Evolutionary conservation across 2,888 invertebrate species (phyloP).

Genomic region (Iphiclides podalirius): DNA sequence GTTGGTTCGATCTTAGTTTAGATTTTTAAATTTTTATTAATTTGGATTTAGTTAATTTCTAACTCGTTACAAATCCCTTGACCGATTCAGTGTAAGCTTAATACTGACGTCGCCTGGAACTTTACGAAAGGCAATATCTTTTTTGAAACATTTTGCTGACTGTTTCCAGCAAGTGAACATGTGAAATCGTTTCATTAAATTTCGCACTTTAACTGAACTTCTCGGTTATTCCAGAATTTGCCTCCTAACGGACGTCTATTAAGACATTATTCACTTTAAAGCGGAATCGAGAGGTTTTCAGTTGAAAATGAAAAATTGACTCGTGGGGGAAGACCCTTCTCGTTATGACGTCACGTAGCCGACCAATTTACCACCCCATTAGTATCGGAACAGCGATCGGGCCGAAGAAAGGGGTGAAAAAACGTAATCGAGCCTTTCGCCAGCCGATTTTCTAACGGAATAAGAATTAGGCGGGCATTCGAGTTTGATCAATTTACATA

Average conservation of each 20-base stretch:
- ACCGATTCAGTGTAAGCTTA: constrained; percentile 3
- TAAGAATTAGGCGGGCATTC: constrained; percentile 17
- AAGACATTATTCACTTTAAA: constrained; percentile 8
- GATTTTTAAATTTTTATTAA: too few species aligned
- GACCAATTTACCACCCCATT: constrained; percentile 70
- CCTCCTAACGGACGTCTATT: neutral
- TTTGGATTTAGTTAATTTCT: too few species aligned
- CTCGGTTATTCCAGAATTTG: too few species aligned
- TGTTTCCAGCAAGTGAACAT: too few species aligned
- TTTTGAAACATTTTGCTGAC: neutral
- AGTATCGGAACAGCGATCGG: constrained; percentile 39
- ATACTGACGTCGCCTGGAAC: too few species aligned
- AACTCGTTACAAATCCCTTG: too few species aligned
- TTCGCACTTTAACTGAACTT: too few species aligned
- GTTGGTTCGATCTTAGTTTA: too few species aligned
- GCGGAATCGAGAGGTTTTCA: constrained; percentile 8
- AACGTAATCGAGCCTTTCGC: constrained; percentile 10
- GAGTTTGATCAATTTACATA: constrained; percentile 18
- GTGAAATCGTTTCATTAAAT: too few species aligned
- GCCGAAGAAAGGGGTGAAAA: constrained; percentile 22
- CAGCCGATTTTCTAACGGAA: constrained; percentile 8
- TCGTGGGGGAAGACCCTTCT: constrained; percentile 18
- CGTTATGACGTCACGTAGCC: constrained; percentile 60
- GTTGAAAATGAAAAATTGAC: constrained; percentile 17
- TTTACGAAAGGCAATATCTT: too few species aligned